Conservation (phyloP, 2,888 invertebrate species). For the Hydroisotoma schaefferi region DNA sequence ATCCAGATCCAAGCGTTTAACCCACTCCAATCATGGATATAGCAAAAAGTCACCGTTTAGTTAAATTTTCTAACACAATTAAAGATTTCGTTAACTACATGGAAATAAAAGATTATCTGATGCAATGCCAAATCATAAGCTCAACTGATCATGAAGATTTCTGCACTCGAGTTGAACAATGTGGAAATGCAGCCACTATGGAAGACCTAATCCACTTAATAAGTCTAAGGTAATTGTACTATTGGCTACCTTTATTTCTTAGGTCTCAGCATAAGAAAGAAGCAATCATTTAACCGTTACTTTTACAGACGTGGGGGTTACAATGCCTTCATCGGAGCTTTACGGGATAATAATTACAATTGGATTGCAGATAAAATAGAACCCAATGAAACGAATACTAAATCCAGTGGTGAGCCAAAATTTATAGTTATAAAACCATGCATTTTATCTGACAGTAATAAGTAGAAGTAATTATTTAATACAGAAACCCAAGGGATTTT, state of each 20-base stretch:
- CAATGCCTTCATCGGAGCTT: neutral
- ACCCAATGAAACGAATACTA: neutral
- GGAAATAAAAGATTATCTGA: neutral
- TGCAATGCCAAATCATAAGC: neutral
- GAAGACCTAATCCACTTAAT: neutral
- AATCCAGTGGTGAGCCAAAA: no score
- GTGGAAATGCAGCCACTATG: neutral
- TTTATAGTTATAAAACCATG: no score
- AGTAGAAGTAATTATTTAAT: neutral
- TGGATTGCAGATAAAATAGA: constrained; percentile 8
- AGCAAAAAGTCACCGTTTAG: neutral
- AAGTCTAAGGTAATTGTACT: neutral
- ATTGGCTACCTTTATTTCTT: no score
- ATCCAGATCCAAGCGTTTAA: no score
- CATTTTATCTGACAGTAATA: neutral
- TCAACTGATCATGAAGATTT: neutral
- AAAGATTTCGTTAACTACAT: neutral
- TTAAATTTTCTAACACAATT: neutral
- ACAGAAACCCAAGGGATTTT: neutral
- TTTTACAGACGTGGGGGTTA: neutral
- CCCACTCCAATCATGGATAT: constrained; percentile 1
- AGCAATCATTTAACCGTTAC: neutral
- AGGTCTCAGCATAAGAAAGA: no score
- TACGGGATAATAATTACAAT: neutral
- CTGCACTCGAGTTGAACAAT: neutral